Base-by-base conservation (phyloP, 2,888 invertebrate species). In the Agelastica alni region DNA sequence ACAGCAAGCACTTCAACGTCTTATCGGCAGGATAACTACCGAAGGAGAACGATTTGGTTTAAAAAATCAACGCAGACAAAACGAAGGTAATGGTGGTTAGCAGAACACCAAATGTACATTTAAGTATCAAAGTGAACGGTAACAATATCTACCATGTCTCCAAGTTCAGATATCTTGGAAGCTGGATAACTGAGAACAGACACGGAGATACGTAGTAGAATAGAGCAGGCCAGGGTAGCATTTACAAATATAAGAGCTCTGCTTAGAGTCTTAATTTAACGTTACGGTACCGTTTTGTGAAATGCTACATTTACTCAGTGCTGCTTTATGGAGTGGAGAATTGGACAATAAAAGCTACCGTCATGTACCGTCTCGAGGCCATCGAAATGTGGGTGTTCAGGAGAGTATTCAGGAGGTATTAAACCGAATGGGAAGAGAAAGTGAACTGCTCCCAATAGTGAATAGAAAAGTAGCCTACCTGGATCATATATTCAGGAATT, bases 401-500 rank as follows among this genome's bases (percentile, higher is more conserved):
- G 22, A 22, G 4, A 22, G 7, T 22, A 22, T 1, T 22, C 22
- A 4, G 5, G 1, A 22, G 7, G 22, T 22, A 1, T 22, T 22
- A 22, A 4, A 7, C 22, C 22, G 1, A 22, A 22, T 22, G 7
- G 4, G 22, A 14, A 39, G 39, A 39, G 16, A 39, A 10, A 18
- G n/a, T n/a, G n/a, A 39, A 39, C 16, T 39, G 16, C 39, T 39
- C 1, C 17, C 7, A 18, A 39, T 39, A 18, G 39, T 6, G 2
- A 12, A 1, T 7, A 39, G 10, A 13, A 39, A 39, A 39, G 39
- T 7, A 32, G 32, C n/a, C 32, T 32, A 32, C 32, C 18, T 39
- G 18, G n/a, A 14, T 39, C 2, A 39, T 13, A 39, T 39, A 17
- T 16, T 14, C 14, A 39, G 39, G 14, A 39, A 39, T 1, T 39